Conservation (phyloP, 2,888 invertebrate genomes). For the Athripsodes cinereus region DNA sequence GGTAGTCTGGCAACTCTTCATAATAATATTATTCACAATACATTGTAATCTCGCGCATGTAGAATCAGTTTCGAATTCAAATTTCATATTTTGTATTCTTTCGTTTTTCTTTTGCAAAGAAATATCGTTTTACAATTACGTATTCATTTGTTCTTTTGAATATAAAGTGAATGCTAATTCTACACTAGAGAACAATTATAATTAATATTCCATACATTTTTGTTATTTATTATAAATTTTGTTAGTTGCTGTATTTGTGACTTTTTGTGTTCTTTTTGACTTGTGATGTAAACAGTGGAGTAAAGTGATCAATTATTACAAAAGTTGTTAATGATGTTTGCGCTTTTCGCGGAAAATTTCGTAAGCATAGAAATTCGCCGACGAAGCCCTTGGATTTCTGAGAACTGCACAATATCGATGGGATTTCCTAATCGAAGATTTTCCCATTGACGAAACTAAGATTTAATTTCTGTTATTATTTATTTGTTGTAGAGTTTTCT, state of each 20-base stretch:
- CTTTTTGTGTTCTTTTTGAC: too few species aligned
- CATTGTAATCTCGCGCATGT: background rate
- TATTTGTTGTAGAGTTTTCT: too few species aligned
- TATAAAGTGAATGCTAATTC: background rate
- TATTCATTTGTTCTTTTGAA: background rate
- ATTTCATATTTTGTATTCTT: background rate
- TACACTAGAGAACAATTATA: background rate
- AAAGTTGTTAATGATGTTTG: background rate
- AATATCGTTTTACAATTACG: background rate
- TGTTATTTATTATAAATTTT: background rate
- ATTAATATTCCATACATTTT: background rate
- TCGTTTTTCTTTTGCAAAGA: background rate
- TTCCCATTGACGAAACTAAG: too few species aligned
- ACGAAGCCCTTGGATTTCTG: background rate
- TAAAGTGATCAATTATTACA: background rate
- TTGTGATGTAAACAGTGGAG: background rate
- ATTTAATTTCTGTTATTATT: too few species aligned
- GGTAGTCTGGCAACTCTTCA: background rate
- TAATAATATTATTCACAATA: too few species aligned
- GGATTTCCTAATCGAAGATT: background rate
- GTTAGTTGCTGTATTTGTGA: background rate
- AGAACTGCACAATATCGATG: background rate
- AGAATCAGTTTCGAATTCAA: background rate
- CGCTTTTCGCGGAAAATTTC: background rate
- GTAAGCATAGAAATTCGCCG: background rate